These are phyloP conservation scores for Xerus rutilus DNA, from an alignment of 2,797 vertebrate genomes.

Conservation along the genomic window DNA sequence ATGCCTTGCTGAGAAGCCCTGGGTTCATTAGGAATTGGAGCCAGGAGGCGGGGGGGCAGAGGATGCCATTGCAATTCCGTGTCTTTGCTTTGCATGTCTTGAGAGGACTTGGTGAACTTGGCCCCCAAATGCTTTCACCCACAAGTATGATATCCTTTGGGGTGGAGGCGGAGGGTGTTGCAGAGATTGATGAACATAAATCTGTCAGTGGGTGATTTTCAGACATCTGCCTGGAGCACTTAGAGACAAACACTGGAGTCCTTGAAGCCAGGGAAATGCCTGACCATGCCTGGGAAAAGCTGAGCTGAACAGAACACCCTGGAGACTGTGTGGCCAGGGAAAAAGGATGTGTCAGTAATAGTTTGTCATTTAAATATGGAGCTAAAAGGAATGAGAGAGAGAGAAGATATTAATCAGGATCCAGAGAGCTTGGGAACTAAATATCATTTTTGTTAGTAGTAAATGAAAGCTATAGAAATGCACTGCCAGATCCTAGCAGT, in stretches of 20 bases:
- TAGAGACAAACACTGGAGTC: neutral
- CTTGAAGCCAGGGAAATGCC: constrained; percentile 37
- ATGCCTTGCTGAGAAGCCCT: neutral
- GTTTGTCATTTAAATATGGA: constrained; percentile 65
- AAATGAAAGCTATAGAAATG: neutral
- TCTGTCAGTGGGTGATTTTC: constrained; percentile 77
- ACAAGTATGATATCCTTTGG: neutral
- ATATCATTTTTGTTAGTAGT: constrained; percentile 39
- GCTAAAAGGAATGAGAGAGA: neutral
- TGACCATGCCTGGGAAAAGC: constrained; percentile 57
- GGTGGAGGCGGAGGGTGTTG: constrained; percentile 58
- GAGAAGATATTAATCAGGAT: neutral
- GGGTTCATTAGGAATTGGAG: constrained; percentile 1
- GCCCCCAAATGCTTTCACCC: constrained; percentile 54
- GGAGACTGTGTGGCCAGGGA: constrained; percentile 47
- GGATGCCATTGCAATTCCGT: neutral
- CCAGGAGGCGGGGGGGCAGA: neutral
- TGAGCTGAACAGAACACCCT: neutral
- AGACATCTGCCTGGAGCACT: constrained; percentile 70
- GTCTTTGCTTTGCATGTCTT: constrained; percentile 61
- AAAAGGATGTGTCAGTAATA: constrained; percentile 39
- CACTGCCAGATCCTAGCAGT: neutral
- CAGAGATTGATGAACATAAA: constrained; percentile 62
- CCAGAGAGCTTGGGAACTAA: neutral
- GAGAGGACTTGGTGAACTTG: constrained; percentile 69